A percentile compares a stretch with the other conserved stretches of the same genome.
Conservation (phyloP, 2,888 invertebrate species). For the Tridacna crocea region DNA sequence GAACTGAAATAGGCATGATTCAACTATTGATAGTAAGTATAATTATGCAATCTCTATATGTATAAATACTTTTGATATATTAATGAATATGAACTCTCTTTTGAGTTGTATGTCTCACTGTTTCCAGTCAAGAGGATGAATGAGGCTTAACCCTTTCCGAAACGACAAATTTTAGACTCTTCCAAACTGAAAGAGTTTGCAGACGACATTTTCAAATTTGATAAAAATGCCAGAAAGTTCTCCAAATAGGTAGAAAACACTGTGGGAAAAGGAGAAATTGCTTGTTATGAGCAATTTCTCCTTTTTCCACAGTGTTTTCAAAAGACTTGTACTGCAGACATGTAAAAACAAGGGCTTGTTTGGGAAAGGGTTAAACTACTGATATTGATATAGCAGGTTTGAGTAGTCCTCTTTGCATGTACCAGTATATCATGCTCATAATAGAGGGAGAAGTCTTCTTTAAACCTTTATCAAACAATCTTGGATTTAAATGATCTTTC, state of each 20-base stretch:
- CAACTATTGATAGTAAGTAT: background rate
- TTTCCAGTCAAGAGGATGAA: background rate
- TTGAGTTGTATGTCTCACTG: background rate
- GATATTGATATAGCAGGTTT: background rate
- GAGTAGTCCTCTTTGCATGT: background rate
- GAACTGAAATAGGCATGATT: constrained; percentile 2
- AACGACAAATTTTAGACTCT: too few relatives aligned
- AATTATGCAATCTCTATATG: background rate
- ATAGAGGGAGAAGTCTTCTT: too few relatives aligned
- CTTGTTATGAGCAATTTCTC: background rate
- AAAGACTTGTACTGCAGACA: background rate
- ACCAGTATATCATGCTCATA: background rate
- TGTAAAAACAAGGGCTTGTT: background rate
- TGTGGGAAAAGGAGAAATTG: background rate
- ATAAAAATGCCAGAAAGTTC: too few relatives aligned
- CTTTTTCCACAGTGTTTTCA: background rate
- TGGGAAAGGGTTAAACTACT: background rate
- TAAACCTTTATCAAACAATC: too few relatives aligned
- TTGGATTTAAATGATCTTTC: too few relatives aligned
- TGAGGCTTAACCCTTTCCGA: background rate
- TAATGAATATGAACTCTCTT: background rate
- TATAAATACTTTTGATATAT: background rate
- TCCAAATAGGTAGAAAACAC: too few relatives aligned
- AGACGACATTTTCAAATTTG: background rate
- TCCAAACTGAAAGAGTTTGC: background rate